Evolutionary conservation across 2,888 invertebrate species (phyloP).

Genomic region (Nebria salina): DNA sequence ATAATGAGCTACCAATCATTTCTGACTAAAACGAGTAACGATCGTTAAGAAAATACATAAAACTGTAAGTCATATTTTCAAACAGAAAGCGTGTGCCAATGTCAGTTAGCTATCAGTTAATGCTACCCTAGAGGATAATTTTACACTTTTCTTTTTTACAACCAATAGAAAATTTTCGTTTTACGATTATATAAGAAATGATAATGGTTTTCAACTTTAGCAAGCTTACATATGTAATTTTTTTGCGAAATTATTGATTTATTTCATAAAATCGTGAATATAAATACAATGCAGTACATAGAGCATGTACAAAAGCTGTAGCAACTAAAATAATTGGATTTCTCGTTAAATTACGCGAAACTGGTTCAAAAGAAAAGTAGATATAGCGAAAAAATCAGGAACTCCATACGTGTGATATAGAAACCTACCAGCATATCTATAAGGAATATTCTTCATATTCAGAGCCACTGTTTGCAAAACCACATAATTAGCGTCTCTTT

Average conservation of each 20-base stretch:
- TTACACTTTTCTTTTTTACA: conserved; percentile 31
- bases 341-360: too few species aligned
- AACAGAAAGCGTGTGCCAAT: background rate
- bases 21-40: background rate
- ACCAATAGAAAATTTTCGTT: conserved; percentile 36
- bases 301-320: too few species aligned
- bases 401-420: too few species aligned
- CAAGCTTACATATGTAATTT: too few species aligned
- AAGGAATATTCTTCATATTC: background rate
- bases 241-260: too few species aligned
- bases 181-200: conserved; percentile 31
- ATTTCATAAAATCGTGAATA: too few species aligned
- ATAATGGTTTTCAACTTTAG: background rate
- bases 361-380: too few species aligned
- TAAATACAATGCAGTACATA: too few species aligned
- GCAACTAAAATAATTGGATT: too few species aligned
- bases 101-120: conserved; percentile 5
- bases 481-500: background rate
- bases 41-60: background rate
- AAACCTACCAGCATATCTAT: too few species aligned
- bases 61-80: background rate
- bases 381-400: too few species aligned
- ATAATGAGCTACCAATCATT: background rate
- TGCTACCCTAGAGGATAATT: conserved; percentile 16
- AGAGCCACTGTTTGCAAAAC: background rate